These are phyloP conservation scores for Sepiola atlantica DNA, from an alignment of 2,888 invertebrate species.

Conservation along the genomic window DNA sequence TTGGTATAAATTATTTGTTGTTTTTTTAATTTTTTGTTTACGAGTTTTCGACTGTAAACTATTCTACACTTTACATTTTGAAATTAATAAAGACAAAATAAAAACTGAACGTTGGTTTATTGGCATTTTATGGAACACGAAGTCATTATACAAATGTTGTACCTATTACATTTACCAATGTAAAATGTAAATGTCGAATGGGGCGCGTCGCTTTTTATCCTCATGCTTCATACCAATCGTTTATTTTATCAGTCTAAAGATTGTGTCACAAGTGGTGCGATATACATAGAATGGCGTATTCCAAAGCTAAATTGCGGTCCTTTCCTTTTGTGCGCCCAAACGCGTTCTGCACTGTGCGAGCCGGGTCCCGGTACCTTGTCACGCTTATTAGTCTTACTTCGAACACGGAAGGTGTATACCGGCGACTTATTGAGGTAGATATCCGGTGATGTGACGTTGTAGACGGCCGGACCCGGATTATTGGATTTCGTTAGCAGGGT, in stretches of 20 bases:
- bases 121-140: background rate
- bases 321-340: background rate
- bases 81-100: too few relatives aligned
- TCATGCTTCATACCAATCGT: background rate
- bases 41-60: too few relatives aligned
- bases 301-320: background rate
- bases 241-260: background rate
- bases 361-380: background rate
- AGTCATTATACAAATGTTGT: background rate
- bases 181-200: background rate
- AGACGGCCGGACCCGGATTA: background rate
- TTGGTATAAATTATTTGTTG: too few relatives aligned
- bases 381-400: background rate
- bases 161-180: background rate
- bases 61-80: too few relatives aligned
- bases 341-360: background rate
- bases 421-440: background rate
- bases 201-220: background rate
- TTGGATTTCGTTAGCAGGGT: too few relatives aligned
- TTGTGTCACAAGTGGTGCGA: too few relatives aligned
- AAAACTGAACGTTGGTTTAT: too few relatives aligned
- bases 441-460: background rate
- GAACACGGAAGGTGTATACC: background rate
- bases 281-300: background rate
- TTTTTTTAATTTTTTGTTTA: too few relatives aligned